Evolutionary conservation across 2,797 vertebrate genomes (phyloP), one percentile per base, ranked within the genome.

Genomic region (Pangasius mekongensis): DNA sequence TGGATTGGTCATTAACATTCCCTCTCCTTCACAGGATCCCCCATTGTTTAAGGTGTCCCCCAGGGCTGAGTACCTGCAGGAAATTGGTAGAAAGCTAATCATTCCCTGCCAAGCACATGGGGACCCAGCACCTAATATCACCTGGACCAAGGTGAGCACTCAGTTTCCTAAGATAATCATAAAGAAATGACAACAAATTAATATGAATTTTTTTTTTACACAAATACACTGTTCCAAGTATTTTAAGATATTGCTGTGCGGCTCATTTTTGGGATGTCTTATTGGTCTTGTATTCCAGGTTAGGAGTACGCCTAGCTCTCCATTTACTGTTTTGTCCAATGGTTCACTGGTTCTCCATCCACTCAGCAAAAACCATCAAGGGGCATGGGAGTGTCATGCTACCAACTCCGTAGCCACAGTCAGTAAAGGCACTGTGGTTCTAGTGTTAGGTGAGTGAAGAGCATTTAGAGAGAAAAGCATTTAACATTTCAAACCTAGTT

Each of bases 31-130:
- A 5, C 92, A 99, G 98, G 97, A 98, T 86, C 98, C 98, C 0
- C 98, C 98, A 0, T 86, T 91, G 2, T 98, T 99, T 93, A 92
- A 85, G 0, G 89, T 97, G 74, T 88, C 92, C 30, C 98, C 98
- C 74, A 96, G 94, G 69, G 94, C 96, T 11, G 97, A 99, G 66
- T 99, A 99, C 90, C 97, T 98, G 90, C 98, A 99, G 91, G 98
- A 99, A 93, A 97, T 99, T 83, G 98, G 98, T 67, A 93, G 98
- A 91, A 96, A 98, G 74, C 94, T 99, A 83, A 93, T 97, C 81
- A 96, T 99, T 73, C 97, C 97, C 13, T 99, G 98, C 13, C 83
- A 91, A 0, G 97, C 97, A 62, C 89, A 0, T 0, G 98, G 98
- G 88, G 98, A 99, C 92, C 98, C 98, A 3, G 30, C 92, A 5